Percentiles rank a stretch among this genome's conserved stretches.
These are phyloP conservation scores for Proisotoma minuta DNA, from an alignment of 2,888 invertebrate species.

Conservation along the genomic window DNA sequence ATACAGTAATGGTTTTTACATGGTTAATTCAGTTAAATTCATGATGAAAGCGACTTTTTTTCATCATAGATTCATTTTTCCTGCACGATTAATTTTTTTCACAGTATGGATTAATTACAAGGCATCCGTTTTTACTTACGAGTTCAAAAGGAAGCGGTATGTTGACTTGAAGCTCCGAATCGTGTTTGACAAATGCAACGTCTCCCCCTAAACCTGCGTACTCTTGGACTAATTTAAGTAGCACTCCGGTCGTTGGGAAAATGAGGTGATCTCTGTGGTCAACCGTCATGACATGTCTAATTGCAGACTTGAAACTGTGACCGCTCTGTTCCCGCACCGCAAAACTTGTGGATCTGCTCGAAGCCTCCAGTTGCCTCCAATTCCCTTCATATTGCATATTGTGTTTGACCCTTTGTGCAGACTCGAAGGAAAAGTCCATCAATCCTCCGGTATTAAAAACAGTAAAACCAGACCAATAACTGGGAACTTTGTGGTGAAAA, in stretches of 20 bases:
- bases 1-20: too few relatives aligned
- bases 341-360: constrained; percentile 72
- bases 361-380: constrained; percentile 70
- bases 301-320: constrained; percentile 79
- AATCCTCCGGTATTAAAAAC: constrained; percentile 72
- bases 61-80: too few relatives aligned
- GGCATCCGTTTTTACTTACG: constrained; percentile 55
- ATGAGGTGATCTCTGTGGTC: constrained; percentile 76
- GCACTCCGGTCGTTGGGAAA: constrained; percentile 70
- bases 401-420: constrained; percentile 65
- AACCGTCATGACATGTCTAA: constrained; percentile 71
- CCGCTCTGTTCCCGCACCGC: constrained; percentile 83
- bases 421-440: constrained; percentile 68
- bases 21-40: too few relatives aligned
- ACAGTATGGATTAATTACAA: too few relatives aligned
- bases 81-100: too few relatives aligned
- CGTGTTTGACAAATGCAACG: constrained; percentile 81
- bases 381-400: constrained; percentile 82
- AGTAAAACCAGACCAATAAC: constrained; percentile 74
- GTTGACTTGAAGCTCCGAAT: constrained; percentile 67
- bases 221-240: constrained; percentile 72
- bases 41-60: too few relatives aligned
- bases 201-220: constrained; percentile 87
- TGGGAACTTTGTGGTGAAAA: constrained; percentile 72
- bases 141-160: constrained; percentile 60